These are phyloP conservation scores for Seriola rivoliana DNA, from an alignment of 2,113 vertebrate species.

Conservation along the genomic window DNA sequence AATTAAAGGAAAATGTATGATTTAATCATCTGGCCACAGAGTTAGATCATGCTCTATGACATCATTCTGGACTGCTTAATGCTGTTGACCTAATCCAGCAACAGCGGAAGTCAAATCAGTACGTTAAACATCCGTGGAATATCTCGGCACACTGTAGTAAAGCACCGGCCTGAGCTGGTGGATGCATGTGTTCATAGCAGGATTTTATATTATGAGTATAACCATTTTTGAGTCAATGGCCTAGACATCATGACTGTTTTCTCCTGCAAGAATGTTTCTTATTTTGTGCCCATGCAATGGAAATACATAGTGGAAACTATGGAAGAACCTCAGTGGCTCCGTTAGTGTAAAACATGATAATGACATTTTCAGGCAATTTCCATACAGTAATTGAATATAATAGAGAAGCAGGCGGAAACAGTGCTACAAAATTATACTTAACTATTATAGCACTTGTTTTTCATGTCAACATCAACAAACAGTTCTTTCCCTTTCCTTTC, in stretches of 20 bases:
- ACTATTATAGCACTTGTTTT: constrained; percentile 25
- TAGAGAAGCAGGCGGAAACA: constrained; percentile 12
- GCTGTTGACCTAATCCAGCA: constrained; percentile 75
- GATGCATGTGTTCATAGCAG: constrained; percentile 5
- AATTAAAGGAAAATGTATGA: constrained; percentile 87
- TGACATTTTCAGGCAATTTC: constrained; percentile 19
- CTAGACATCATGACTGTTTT: constrained; percentile 7
- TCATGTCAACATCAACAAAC: constrained; percentile 34
- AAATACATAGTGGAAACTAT: constrained; percentile 38
- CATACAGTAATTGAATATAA: constrained; percentile 19
- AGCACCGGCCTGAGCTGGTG: neutral
- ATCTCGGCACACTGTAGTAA: constrained; percentile 18
- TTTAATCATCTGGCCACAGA: constrained; percentile 83
- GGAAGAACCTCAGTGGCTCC: constrained; percentile 6
- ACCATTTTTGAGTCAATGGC: neutral
- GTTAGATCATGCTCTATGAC: constrained; percentile 86
- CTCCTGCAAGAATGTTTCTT: constrained; percentile 6
- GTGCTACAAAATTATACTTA: constrained; percentile 7
- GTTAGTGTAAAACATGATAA: constrained; percentile 21
- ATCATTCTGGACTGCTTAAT: constrained; percentile 78
- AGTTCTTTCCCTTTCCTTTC: constrained; percentile 31
- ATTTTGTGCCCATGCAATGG: constrained; percentile 19
- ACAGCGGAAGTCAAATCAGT: constrained; percentile 74
- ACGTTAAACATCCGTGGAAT: constrained; percentile 61
- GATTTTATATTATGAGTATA: constrained; percentile 7